Percentiles rank a stretch among this genome's conserved stretches.
These are phyloP conservation scores for Lithobates pipiens DNA, from an alignment of 2,797 vertebrate species.

Conservation along the genomic window DNA sequence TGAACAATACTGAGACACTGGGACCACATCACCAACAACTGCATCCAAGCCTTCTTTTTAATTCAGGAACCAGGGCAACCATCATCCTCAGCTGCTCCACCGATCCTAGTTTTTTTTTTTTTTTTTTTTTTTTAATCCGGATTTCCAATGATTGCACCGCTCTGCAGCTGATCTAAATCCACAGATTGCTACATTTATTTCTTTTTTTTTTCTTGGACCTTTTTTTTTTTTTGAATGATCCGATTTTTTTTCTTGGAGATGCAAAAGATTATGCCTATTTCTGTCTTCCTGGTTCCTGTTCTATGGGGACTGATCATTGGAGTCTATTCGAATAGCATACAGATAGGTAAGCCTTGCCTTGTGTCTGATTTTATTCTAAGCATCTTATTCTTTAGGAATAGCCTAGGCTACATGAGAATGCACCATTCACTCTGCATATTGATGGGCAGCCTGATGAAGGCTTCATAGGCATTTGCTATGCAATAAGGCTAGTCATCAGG, in stretches of 20 bases:
- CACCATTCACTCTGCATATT: neutral
- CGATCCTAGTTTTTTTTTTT: slow-evolving; percentile 35
- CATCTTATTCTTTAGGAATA: too few relatives aligned
- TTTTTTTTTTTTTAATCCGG: neutral
- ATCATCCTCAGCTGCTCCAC: slow-evolving; percentile 61
- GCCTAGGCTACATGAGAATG: neutral
- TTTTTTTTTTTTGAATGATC: slow-evolving; percentile 79
- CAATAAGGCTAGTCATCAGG: neutral
- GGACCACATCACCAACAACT: slow-evolving; percentile 70
- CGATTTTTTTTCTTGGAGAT: slow-evolving; percentile 88
- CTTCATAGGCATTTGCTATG: slow-evolving; percentile 15
- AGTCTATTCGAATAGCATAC: slow-evolving; percentile 91
- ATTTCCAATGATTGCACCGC: slow-evolving; percentile 65
- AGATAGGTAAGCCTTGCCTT: slow-evolving; percentile 86
- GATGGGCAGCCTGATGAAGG: neutral
- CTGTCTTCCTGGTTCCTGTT: slow-evolving; percentile 87
- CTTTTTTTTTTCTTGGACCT: slow-evolving; percentile 16
- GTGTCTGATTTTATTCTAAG: too few relatives aligned
- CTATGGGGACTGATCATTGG: slow-evolving; percentile 90
- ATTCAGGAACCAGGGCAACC: slow-evolving; percentile 67
- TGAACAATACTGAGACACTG: slow-evolving; percentile 74
- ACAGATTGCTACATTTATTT: slow-evolving; percentile 40
- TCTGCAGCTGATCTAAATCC: slow-evolving; percentile 85
- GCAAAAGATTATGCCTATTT: slow-evolving; percentile 92
- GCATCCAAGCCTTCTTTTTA: slow-evolving; percentile 66